Base-by-base conservation (phyloP, 2,113 vertebrate genomes). In the Otolemur garnettii region DNA sequence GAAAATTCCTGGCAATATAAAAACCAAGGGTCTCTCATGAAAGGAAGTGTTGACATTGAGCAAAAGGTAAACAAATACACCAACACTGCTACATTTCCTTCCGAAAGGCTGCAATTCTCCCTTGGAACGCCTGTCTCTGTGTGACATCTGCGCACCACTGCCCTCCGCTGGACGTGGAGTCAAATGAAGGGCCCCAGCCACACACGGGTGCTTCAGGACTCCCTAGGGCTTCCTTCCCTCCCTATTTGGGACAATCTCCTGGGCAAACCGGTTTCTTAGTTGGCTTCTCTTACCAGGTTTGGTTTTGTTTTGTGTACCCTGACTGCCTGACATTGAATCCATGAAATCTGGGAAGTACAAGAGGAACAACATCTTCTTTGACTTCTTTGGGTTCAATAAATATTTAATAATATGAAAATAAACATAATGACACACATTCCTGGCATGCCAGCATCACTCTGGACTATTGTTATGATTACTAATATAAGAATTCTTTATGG, bases 121-220 rank as follows among this genome's bases (percentile, higher is more conserved):
- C 69, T n/a, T 21, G 71, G 38, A 35, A 30, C 53, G 2, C 1
- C 15, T 26, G 3, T 21, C 55, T 64, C 62, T 3, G 3, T 0
- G 14, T 13, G 53, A 60, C 91, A 8, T 60, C 96, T 84, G 89
- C 92, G 66, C 96, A 72, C 77, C 81, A 90, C 96, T 96, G 97
- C 97, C 96, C 97, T 90, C 97, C 71, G 1, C 95, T 97, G 97
- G 95, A 71, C 91, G 17, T 75, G 0, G 38, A 26, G 66, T 55
- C 33, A 9, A 50, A 50, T 50, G 7, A 22, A 64, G 68, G 28
- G 50, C 53, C 60, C 24, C 4, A 66, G 64, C 8, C 55, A 21
- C 0, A 3, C 5, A 0, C 22, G 30, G 33, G 0, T 1, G 0
- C 1, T 15, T 4, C 57, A 0, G 66, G 60, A 30, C 1, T 9